phyloP scores from a whole-genome alignment of 2,113 vertebrate genomes.

The Pomatostomus ruficeps region DNA sequence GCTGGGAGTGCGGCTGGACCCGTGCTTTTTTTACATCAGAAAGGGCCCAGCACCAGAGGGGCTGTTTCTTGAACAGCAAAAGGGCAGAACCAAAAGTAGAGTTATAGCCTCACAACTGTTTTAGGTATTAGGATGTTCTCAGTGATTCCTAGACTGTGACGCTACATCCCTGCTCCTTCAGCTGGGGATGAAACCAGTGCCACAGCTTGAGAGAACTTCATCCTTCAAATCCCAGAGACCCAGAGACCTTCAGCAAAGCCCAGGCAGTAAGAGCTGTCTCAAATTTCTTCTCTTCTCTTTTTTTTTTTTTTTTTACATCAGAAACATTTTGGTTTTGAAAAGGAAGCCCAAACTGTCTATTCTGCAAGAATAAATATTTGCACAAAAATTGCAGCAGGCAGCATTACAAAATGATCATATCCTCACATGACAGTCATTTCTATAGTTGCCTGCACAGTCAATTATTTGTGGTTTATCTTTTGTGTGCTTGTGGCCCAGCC shows the following conservation, averaged over 20 bases:
- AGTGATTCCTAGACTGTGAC: neutral
- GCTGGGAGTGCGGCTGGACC: too few species aligned
- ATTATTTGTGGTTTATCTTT: neutral
- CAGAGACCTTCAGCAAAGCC: neutral
- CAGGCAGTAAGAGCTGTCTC: neutral
- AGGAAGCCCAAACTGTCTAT: neutral
- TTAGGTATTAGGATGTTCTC: neutral
- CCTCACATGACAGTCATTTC: neutral
- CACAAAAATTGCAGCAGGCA: neutral
- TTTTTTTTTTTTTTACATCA: neutral
- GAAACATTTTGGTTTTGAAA: neutral
- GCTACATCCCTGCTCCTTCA: neutral
- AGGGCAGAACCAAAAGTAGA: neutral
- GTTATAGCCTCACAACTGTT: neutral
- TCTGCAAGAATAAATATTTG: slow-evolving; percentile 16
- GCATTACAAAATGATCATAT: neutral
- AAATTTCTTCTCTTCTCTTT: neutral
- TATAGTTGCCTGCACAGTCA: neutral
- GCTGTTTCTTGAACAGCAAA: neutral
- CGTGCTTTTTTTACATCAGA: too few species aligned
- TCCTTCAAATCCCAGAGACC: neutral
- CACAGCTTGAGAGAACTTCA: neutral
- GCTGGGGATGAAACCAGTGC: neutral
- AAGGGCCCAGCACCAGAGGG: accelerated
- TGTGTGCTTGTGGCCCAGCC: neutral